Base-by-base conservation (phyloP, 2,888 invertebrate genomes). In the Eupithecia centaureata region DNA sequence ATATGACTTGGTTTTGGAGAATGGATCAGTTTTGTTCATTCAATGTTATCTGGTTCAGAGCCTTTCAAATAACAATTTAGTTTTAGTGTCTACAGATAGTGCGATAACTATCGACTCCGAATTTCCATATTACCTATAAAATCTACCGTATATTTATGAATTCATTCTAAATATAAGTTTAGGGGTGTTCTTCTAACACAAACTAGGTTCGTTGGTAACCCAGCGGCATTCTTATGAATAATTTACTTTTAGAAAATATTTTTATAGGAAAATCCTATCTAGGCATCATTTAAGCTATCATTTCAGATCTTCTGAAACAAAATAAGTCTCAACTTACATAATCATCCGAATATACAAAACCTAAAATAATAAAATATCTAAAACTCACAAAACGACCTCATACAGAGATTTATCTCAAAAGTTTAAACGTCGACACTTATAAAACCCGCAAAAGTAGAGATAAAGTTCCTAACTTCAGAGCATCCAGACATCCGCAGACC, bases 401-500 rank as follows among this genome's bases (percentile, higher is more conserved):
- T 54, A 61, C 61, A 12, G 56, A 66, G 69, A 70, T 70, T 61
- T 67, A 70, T 70, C 51, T 54, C 70, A 33, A 64, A 70, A 67
- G 66, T 70, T 70, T 63, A 56, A 63, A 57, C 51, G 66, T 61
- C 70, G 61, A 66, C 70, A 61, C 63, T 60, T 33, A 61, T 61
- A 61, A 63, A 67, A 64, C 67, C 61, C 66, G 63, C 63, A 70
- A 70, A 70, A 70, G 67, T 70, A 70, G 52, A 61, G 70, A 70
- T 65, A 69, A n/a, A 63, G 59, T 66, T 63, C 51, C 60, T 30
- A 69, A 69, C 65, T 66, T 62, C 63, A 15, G 51, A 56, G 61
- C 58, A 25, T 47, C 27, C 57, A 51, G 61, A 38, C 35, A 51
- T 64, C 66, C 32, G 62, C 69, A 66, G 65, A 69, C 72, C 68